A percentile compares a stretch with the other conserved stretches of the same genome.
Evolutionary conservation across 2,888 invertebrate species (phyloP).

Genomic region (Melinaea menophilus): DNA sequence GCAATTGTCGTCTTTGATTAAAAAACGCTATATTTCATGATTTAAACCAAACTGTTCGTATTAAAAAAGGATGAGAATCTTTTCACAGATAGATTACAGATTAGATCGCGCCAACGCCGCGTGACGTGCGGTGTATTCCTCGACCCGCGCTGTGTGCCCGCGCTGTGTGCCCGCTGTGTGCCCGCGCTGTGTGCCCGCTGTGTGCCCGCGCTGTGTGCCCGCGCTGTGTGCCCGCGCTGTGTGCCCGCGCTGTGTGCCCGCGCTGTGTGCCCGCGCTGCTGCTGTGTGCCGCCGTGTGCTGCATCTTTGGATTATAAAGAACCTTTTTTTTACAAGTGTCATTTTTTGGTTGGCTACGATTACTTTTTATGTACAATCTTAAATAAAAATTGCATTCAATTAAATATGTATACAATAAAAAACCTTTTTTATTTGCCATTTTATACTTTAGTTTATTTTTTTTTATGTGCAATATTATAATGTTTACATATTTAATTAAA

Average conservation of each 20-base stretch:
- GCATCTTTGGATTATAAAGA: too few species aligned
- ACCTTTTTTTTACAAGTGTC: too few species aligned
- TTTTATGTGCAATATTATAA: too few species aligned
- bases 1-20: not conserved
- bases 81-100: slow-evolving; percentile 74
- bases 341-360: too few species aligned
- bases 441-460: too few species aligned
- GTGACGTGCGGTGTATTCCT: slow-evolving; percentile 57
- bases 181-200: slow-evolving; percentile 62
- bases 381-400: too few species aligned
- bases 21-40: slow-evolving; percentile 23
- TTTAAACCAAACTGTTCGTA: slow-evolving; percentile 44
- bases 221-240: slow-evolving; percentile 55
- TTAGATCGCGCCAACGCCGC: slow-evolving; percentile 69
- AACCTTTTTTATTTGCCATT: too few species aligned
- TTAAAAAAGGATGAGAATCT: slow-evolving; percentile 68
- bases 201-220: slow-evolving; percentile 32
- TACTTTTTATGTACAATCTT: too few species aligned
- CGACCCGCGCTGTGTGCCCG: slow-evolving; percentile 42
- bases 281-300: too few species aligned
- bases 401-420: too few species aligned
- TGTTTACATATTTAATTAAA: too few species aligned
- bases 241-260: slow-evolving; percentile 49
- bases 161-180: slow-evolving; percentile 30
- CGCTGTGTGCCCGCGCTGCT: slow-evolving; percentile 5